Evolutionary conservation across 2,888 invertebrate species (phyloP), one percentile per base, ranked within the genome.

Genomic region (Plemyria rubiginata): DNA sequence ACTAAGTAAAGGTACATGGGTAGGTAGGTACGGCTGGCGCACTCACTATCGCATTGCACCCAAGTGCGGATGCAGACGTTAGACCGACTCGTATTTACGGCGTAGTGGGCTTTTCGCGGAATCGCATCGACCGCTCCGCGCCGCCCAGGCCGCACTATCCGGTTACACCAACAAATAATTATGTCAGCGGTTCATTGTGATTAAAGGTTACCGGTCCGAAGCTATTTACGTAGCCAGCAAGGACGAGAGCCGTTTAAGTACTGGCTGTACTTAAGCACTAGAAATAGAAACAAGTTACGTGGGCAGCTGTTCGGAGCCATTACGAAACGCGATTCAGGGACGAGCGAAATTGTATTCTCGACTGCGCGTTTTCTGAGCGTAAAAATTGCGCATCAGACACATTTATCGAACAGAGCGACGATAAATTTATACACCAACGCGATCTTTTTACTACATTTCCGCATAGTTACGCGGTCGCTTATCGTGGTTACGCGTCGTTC

Each of bases 391-490:
- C 81, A 79, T 81, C 81, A 76, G 81, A 82, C 77, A 86, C 82
- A 83, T 87, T 79, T 88, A 87, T 86, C 82, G 79, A 75, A 81
- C 78, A 73, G 76, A 75, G 81, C 80, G 80, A 81, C 84, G 85
- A 89, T 90, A 88, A 89, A 91, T 90, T 87, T 88, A 85, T 85
- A 85, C 87, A 81, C 85, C 84, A 82, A 88, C 87, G 86, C 84
- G 80, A 82, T 83, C 81, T 85, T 90, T 88, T 86, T 84, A 85
- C 85, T 85, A 78, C 80, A 83, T 87, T 90, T 92, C 92, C 92
- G 92, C 92, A 87, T 92, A 85, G 88, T 80, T 81, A 86, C 87
- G 80, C 78, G 76, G 79, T 73, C 77, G 81, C 78, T 85, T 87
- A 87, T 87, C 86, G 82, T 80, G 71, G 79, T 79, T 78, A 80